Evolutionary conservation across 2,113 vertebrate species (phyloP).

Genomic region (Brienomyrus longianalis): DNA sequence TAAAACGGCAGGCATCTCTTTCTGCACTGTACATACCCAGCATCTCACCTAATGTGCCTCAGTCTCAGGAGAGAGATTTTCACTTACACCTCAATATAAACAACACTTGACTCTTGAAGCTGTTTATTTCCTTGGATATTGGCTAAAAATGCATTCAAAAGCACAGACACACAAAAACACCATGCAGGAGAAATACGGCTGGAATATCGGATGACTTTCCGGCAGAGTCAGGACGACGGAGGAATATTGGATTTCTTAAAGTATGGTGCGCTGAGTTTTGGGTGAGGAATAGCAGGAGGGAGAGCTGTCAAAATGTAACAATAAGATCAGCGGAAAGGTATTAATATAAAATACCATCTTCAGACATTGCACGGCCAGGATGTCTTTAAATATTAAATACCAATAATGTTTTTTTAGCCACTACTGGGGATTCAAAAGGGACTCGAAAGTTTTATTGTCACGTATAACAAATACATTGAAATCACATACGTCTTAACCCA

Average conservation of each 20-base stretch:
- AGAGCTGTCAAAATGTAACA: slow-evolving; percentile 65
- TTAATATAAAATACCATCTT: slow-evolving; percentile 68
- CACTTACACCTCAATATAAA: neutral
- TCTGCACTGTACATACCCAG: neutral
- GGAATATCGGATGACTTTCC: slow-evolving; percentile 36
- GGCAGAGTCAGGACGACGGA: slow-evolving; percentile 23
- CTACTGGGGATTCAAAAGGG: slow-evolving; percentile 37
- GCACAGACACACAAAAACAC: slow-evolving; percentile 22
- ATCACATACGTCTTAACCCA: neutral
- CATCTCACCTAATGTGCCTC: neutral
- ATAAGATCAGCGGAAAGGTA: slow-evolving; percentile 60
- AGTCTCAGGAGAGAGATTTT: neutral
- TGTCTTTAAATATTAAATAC: slow-evolving; percentile 75
- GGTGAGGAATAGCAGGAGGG: slow-evolving; percentile 67
- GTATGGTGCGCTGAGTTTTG: slow-evolving; percentile 57
- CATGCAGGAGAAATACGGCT: neutral
- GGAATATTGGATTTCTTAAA: slow-evolving; percentile 56
- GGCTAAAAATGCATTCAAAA: slow-evolving; percentile 58
- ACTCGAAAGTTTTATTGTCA: neutral
- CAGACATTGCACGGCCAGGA: slow-evolving; percentile 69
- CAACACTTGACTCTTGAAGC: neutral
- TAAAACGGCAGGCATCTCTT: neutral
- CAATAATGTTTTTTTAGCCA: slow-evolving; percentile 65
- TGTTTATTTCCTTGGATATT: slow-evolving; percentile 48
- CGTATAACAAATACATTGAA: neutral